Evolutionary conservation across 1,140 invertebrate species (phyloP).

Genomic region (Magallana angulata): DNA sequence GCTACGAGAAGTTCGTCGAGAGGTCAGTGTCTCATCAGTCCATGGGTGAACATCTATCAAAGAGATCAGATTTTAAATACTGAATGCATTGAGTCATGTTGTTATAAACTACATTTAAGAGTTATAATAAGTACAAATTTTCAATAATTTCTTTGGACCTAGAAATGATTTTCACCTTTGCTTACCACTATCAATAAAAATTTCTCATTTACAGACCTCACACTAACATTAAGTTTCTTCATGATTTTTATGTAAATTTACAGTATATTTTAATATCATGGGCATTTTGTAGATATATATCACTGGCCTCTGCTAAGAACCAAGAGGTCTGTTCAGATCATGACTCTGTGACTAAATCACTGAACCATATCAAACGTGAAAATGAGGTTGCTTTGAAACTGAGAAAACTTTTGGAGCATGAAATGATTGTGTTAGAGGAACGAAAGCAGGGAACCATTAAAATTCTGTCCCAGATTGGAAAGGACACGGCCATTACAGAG

Average conservation of each 20-base stretch:
- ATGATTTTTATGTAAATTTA: too few species aligned
- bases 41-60: too few species aligned
- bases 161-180: too few species aligned
- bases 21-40: conserved; percentile 64
- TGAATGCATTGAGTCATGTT: too few species aligned
- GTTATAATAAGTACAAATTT: too few species aligned
- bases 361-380: conserved; percentile 75
- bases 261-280: not conserved
- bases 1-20: conserved; percentile 78
- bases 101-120: too few species aligned
- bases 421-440: conserved; percentile 78
- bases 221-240: too few species aligned
- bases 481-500: conserved; percentile 78
- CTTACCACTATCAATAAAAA: too few species aligned
- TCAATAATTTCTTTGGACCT: too few species aligned
- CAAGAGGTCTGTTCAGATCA: conserved; percentile 71
- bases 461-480: conserved; percentile 78
- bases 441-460: conserved; percentile 77
- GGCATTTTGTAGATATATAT: conserved; percentile 72
- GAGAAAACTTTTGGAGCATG: conserved; percentile 77
- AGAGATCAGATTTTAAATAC: too few species aligned
- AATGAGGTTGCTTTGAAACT: conserved; percentile 75
- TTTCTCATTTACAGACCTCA: too few species aligned
- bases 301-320: conserved; percentile 70
- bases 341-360: conserved; percentile 67